Percentiles rank a stretch among this genome's conserved stretches.
Conservation (phyloP, 2,888 invertebrate species). For the Cataglyphis cursor region DNA sequence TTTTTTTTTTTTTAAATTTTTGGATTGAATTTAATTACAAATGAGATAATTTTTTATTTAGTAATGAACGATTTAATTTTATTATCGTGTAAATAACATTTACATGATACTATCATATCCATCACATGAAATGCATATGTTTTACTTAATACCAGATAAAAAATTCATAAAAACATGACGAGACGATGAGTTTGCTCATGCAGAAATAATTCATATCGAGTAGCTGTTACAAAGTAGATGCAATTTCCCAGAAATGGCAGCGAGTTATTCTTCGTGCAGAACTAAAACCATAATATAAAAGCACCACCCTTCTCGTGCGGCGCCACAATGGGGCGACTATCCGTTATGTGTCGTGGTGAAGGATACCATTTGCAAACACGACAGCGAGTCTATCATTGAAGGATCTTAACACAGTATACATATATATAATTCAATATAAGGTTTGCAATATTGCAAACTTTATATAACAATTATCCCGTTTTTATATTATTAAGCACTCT, state of each 20-base stretch:
- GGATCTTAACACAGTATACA: not conserved
- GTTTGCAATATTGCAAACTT: not conserved
- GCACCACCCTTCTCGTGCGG: slow-evolving; percentile 41
- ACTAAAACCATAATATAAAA: slow-evolving; percentile 9
- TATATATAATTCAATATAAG: not conserved
- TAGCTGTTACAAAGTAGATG: slow-evolving; percentile 25
- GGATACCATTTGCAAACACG: slow-evolving; percentile 1
- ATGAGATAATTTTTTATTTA: not conserved
- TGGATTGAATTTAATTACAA: not conserved
- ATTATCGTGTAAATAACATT: not conserved
- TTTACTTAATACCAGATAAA: not conserved
- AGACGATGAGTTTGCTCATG: not conserved
- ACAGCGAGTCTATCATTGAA: not conserved
- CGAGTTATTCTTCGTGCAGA: slow-evolving; percentile 26
- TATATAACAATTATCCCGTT: not conserved
- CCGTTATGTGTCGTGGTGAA: slow-evolving; percentile 8
- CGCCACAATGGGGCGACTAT: slow-evolving; percentile 38
- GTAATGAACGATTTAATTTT: not conserved
- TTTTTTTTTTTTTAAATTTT: not conserved
- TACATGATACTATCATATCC: not conserved
- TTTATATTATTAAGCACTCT: not conserved
- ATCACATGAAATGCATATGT: not conserved
- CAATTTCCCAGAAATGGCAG: slow-evolving; percentile 28
- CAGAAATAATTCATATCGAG: slow-evolving; percentile 30
- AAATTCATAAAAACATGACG: not conserved